Percentiles rank a stretch among this genome's conserved stretches.
phyloP scores from a whole-genome alignment of 92 coral and sea anemone species.

The Blastomussa wellsi region DNA sequence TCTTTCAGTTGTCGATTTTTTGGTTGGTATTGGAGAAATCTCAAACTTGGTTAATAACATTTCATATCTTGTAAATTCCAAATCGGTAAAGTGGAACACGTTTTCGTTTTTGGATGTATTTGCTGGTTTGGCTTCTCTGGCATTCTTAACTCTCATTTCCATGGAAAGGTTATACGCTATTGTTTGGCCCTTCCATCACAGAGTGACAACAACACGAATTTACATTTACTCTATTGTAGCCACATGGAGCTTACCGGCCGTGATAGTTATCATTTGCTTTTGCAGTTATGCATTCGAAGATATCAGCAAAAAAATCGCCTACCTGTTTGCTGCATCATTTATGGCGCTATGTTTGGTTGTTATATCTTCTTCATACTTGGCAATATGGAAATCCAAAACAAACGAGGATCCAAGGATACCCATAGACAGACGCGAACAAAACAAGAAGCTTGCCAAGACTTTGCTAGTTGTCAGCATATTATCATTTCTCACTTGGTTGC shows the following conservation, averaged over 20 bases:
- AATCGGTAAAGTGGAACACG: background rate
- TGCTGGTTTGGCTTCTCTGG: slow-evolving; percentile 1
- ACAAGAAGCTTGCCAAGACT: too few species aligned
- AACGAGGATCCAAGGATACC: slow-evolving; percentile 8
- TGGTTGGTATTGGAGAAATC: slow-evolving; percentile 8
- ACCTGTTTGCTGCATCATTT: background rate
- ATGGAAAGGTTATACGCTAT: slow-evolving; percentile 23
- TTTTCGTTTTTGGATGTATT: background rate
- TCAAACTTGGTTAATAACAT: background rate
- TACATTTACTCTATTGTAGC: background rate
- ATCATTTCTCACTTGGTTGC: background rate
- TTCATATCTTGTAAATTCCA: background rate
- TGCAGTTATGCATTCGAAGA: background rate
- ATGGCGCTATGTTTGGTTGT: background rate
- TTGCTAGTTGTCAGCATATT: background rate
- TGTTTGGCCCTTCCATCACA: background rate
- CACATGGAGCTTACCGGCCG: background rate
- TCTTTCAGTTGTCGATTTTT: slow-evolving; percentile 1
- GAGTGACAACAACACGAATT: background rate
- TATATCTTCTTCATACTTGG: background rate
- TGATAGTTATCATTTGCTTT: background rate
- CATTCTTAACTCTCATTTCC: background rate
- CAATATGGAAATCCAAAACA: background rate
- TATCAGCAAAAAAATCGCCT: background rate
- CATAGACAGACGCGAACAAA: background rate